These are phyloP conservation scores for Hormaphis cornu DNA, from an alignment of 1,140 invertebrate genomes.

Conservation along the genomic window DNA sequence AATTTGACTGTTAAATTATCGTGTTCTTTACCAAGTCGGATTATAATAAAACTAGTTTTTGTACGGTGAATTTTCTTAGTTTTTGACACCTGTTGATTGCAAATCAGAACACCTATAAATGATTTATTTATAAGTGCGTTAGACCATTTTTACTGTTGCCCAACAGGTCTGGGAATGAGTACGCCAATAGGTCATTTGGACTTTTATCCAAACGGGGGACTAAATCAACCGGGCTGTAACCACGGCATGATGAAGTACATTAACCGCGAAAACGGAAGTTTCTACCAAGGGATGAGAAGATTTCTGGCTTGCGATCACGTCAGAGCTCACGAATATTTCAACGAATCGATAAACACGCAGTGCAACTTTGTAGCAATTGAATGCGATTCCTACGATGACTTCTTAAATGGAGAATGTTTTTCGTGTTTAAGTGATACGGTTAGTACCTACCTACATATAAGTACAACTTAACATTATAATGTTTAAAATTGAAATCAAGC, in stretches of 20 bases:
- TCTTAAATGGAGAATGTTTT: constrained; percentile 62
- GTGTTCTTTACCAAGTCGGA: no score
- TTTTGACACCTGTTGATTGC: no score
- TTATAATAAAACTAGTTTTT: no score
- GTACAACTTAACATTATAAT: no score
- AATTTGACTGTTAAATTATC: no score
- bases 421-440: constrained; percentile 48
- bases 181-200: constrained; percentile 76
- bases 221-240: constrained; percentile 74
- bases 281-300: constrained; percentile 56
- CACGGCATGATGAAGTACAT: constrained; percentile 59
- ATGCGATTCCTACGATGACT: constrained; percentile 69
- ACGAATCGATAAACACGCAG: constrained; percentile 65
- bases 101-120: no score
- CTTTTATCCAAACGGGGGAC: constrained; percentile 82
- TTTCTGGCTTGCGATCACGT: constrained; percentile 78
- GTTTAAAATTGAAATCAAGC: no score
- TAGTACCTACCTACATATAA: background rate
- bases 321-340: constrained; percentile 72
- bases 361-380: constrained; percentile 67
- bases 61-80: no score
- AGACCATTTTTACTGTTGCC: background rate
- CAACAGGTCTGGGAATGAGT: constrained; percentile 59
- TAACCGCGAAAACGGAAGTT: constrained; percentile 53
- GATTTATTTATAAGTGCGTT: no score